Conservation (phyloP, 2,113 vertebrate genomes). For the Oxygymnocypris stewartii region DNA sequence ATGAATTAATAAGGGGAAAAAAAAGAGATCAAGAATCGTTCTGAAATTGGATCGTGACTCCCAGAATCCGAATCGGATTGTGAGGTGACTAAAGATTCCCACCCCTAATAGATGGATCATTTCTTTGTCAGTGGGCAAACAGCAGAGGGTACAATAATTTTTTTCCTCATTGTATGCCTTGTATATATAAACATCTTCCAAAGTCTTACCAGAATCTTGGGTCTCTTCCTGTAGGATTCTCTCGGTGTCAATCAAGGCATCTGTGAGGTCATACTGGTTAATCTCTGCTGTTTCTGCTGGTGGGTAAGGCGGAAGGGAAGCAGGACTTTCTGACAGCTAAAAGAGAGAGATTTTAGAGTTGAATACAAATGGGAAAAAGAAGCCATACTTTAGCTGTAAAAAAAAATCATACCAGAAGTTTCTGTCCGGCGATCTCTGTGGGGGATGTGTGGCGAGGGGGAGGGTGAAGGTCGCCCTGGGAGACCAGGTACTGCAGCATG, state of each 20-base stretch:
- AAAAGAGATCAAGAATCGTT: too few species aligned
- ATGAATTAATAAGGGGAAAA: too few species aligned
- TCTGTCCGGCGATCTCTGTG: conserved; percentile 90
- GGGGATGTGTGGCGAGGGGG: conserved; percentile 82
- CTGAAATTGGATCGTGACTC: too few species aligned
- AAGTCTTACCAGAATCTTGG: conserved; percentile 70
- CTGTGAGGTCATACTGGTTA: conserved; percentile 87
- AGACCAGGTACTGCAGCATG: conserved; percentile 85
- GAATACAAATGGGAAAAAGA: not conserved
- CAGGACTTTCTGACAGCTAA: conserved; percentile 83
- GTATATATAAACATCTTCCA: not conserved
- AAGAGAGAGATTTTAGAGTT: conserved; percentile 38
- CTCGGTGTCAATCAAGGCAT: conserved; percentile 87
- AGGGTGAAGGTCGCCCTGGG: conserved; percentile 85
- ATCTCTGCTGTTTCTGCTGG: conserved; percentile 87
- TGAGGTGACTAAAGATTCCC: too few species aligned
- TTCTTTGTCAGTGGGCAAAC: too few species aligned
- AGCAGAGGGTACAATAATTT: too few species aligned
- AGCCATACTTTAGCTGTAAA: not conserved
- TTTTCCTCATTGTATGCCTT: too few species aligned
- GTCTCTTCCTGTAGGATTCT: conserved; percentile 73
- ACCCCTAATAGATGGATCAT: too few species aligned
- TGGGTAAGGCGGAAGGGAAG: conserved; percentile 75
- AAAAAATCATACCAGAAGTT: conserved; percentile 77
- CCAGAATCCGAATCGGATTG: too few species aligned